phyloP scores from a whole-genome alignment of 2,888 invertebrate species.

The Melanostoma scalare region DNA sequence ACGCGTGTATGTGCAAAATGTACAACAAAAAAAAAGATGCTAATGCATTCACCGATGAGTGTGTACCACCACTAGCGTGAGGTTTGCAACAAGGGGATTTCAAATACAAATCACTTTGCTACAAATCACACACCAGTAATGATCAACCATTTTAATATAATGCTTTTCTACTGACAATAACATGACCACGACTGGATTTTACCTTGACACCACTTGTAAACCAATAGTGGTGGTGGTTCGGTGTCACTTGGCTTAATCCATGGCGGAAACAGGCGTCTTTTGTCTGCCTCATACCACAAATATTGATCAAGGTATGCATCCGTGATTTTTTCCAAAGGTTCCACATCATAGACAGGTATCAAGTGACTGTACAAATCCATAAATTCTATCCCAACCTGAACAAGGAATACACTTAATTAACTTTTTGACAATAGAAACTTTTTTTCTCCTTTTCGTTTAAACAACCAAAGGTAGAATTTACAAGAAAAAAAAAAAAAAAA shows the following conservation, averaged over 20 bases:
- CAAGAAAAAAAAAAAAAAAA: neutral
- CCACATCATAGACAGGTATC: constrained; percentile 99
- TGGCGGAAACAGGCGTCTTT: constrained; percentile 96
- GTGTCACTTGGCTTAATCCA: constrained; percentile 99
- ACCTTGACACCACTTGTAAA: constrained; percentile 99
- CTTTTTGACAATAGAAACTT: constrained; percentile 4
- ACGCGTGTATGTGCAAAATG: neutral
- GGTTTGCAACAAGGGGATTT: constrained; percentile 88
- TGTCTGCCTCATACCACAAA: constrained; percentile 99
- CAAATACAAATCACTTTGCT: constrained; percentile 85
- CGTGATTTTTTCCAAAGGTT: constrained; percentile 99
- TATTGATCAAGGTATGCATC: constrained; percentile 99
- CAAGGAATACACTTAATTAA: constrained; percentile 21
- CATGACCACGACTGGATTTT: constrained; percentile 38
- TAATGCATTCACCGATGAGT: constrained; percentile 28
- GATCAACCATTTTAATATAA: constrained; percentile 53
- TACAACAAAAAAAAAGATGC: neutral
- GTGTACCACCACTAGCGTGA: constrained; percentile 83
- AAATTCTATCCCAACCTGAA: constrained; percentile 97
- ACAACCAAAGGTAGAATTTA: constrained; percentile 49
- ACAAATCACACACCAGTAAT: constrained; percentile 86
- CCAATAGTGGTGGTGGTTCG: constrained; percentile 95
- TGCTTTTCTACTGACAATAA: neutral
- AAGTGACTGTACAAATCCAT: constrained; percentile 99
- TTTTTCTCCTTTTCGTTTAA: neutral